These are phyloP conservation scores for Alethe diademata DNA, from an alignment of 2,113 vertebrate genomes.

Conservation along the genomic window DNA sequence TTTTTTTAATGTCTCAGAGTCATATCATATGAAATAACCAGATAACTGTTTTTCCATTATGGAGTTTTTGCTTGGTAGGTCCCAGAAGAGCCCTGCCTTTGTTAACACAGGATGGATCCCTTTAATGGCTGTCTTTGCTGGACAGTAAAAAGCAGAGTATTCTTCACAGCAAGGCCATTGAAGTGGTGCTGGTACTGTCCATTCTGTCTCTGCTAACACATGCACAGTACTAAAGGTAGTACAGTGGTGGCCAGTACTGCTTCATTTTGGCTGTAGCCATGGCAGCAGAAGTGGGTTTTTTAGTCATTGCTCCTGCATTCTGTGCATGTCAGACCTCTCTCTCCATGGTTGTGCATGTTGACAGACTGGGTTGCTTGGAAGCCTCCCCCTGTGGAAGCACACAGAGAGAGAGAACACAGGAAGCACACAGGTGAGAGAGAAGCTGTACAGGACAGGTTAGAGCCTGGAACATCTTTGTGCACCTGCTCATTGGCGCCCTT, in stretches of 20 bases:
- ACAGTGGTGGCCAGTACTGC: fast-evolving
- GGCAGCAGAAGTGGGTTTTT: background rate
- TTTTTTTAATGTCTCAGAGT: background rate
- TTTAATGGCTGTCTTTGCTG: background rate
- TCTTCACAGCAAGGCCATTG: background rate
- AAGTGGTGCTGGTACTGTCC: background rate
- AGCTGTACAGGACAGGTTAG: background rate
- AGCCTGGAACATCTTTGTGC: background rate
- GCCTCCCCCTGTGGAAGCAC: background rate
- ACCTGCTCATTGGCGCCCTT: background rate
- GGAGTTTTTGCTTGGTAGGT: background rate
- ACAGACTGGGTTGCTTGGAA: background rate
- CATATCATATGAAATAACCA: background rate
- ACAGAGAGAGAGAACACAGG: too few relatives aligned
- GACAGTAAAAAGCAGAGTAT: background rate
- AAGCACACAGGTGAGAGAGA: too few relatives aligned
- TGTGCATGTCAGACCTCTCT: background rate
- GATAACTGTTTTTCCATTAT: background rate
- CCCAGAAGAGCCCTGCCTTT: background rate
- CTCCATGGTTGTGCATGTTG: fast-evolving
- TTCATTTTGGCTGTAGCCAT: background rate
- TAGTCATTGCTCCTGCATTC: background rate
- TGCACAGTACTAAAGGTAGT: background rate
- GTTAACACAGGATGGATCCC: background rate
- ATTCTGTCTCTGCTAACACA: background rate